Evolutionary conservation across 35 echinoderm and acorn worm species (phyloP), one percentile per base, ranked within the genome.

Genomic region (Apostichopus japonicus): DNA sequence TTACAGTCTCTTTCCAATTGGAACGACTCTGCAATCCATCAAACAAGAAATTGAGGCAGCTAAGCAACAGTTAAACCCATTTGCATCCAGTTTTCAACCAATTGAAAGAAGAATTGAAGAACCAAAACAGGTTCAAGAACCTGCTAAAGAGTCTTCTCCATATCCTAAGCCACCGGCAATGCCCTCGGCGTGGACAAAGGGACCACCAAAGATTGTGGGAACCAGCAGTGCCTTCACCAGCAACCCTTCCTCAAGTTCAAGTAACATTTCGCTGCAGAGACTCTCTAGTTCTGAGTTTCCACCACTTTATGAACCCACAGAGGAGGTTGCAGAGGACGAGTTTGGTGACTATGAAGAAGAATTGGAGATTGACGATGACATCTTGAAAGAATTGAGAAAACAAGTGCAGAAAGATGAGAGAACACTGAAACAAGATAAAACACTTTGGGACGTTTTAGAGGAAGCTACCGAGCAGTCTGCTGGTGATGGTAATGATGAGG

Each of bases 291-390:
- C 92, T 15, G 95, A 94, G 24, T 94, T 73, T 33, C 92, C 95
- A 16, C 76, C 84, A 8, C 90, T 94, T 53, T 63, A 83, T 15
- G 54, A 24, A 14, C 17, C 86, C 59, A 24, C 54, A 2, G 65
- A 78, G 13, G 63, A 55, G n/a, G 77, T 56, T 10, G 61, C 52
- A 16, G 92, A 95, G 51, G 79, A 92, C 79, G 83, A 88, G 23
- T 84, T 86, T 58, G 94, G 84, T 16, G 97, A 99, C 44, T 95
- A 95, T 84, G 92, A 98, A 54, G 96, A 94, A 16, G 88, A 94
- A 55, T 55, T 87, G 5, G 58, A 94, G 62, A 92, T 96, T 10
- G 88, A 94, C 54, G 97, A 99, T 87, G 93, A 80, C 10, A 94
- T 94, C 53, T 67, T 94, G 44, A 77, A 88, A 76, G 97, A 98